These are phyloP conservation scores for Chrysomela aeneicollis DNA, from an alignment of 2,888 invertebrate genomes.

Conservation along the genomic window DNA sequence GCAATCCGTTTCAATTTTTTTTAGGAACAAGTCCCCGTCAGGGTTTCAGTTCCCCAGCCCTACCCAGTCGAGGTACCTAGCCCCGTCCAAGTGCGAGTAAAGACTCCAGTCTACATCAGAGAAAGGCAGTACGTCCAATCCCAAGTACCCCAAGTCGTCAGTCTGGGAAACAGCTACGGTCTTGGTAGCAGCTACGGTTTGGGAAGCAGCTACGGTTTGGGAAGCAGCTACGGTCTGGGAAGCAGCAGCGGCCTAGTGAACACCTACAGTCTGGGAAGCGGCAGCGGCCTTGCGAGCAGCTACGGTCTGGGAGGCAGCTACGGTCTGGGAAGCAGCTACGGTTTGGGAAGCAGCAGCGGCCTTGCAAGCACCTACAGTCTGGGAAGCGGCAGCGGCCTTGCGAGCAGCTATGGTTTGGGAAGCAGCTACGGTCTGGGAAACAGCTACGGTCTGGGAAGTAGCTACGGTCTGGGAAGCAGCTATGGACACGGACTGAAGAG, in stretches of 20 bases:
- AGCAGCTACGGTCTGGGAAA: not conserved
- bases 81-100: conserved; percentile 47
- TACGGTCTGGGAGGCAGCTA: not conserved
- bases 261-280: not conserved
- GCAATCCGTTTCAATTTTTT: conserved; percentile 28
- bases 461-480: not conserved
- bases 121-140: conserved; percentile 26
- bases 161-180: not conserved
- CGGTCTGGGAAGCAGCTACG: not conserved
- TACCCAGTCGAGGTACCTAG: conserved; percentile 47
- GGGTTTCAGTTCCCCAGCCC: conserved; percentile 48
- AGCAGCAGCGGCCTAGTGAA: too few species aligned
- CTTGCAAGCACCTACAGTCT: not conserved
- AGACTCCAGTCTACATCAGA: conserved; percentile 39
- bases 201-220: not conserved
- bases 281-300: not conserved
- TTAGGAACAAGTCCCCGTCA: conserved; percentile 45
- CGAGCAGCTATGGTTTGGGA: not conserved
- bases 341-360: not conserved
- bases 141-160: conserved; percentile 5
- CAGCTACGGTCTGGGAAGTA: not conserved
- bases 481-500: not conserved
- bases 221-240: not conserved
- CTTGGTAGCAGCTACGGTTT: too few species aligned
- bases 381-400: not conserved